Evolutionary conservation across 2,113 vertebrate species (phyloP).

Genomic region (Vimba vimba): DNA sequence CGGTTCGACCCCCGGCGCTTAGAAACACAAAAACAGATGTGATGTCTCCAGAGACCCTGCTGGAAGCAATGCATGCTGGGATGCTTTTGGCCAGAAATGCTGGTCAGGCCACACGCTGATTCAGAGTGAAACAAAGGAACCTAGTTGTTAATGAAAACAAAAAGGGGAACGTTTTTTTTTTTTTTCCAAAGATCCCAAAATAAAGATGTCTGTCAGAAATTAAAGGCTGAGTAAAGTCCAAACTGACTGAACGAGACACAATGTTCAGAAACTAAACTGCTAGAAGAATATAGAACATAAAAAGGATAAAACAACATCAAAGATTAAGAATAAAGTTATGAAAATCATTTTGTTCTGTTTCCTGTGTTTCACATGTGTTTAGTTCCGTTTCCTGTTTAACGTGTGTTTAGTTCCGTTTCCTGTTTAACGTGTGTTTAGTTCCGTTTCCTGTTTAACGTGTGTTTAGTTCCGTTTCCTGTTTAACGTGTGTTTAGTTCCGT

Average conservation of each 20-base stretch:
- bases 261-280: not conserved
- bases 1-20: not conserved
- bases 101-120: slow-evolving; percentile 14
- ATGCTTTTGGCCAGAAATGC: slow-evolving; percentile 26
- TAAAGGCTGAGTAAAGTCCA: slow-evolving; percentile 1
- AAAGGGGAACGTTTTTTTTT: not conserved
- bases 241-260: not conserved
- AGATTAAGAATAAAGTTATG: not conserved
- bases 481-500: too few relatives aligned
- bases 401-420: too few relatives aligned
- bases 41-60: slow-evolving; percentile 33
- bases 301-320: not conserved
- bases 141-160: slow-evolving; percentile 31
- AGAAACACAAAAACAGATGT: slow-evolving; percentile 40
- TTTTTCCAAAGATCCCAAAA: not conserved
- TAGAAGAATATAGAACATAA: not conserved
- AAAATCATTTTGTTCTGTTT: too few relatives aligned
- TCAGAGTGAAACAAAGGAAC: slow-evolving; percentile 18
- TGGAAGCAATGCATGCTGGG: slow-evolving; percentile 39
- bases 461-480: too few relatives aligned
- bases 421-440: too few relatives aligned
- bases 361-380: too few relatives aligned
- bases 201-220: slow-evolving; percentile 5
- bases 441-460: too few relatives aligned
- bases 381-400: too few relatives aligned